Percentiles rank a stretch among this genome's conserved stretches.
phyloP scores from a whole-genome alignment of 2,797 vertebrate genomes.

The Gallirallus australis region DNA sequence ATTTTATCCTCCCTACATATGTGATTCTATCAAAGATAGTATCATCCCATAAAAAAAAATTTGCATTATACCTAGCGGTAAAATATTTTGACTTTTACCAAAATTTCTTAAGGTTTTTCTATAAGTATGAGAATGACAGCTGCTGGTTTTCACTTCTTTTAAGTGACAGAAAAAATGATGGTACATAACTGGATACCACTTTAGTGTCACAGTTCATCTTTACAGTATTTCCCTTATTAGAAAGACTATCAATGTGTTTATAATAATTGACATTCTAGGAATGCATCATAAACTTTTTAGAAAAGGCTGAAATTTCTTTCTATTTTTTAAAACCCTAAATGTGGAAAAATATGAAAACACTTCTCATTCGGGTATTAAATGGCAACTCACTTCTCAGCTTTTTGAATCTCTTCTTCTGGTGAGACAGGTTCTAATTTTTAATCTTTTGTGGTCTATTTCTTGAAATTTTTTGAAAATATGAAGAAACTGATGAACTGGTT shows the following conservation, averaged over 20 bases:
- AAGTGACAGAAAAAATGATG: neutral
- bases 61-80: neutral
- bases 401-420: neutral
- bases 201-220: neutral
- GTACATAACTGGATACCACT: neutral
- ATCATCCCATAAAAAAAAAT: neutral
- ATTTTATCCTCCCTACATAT: neutral
- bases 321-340: neutral
- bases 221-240: neutral
- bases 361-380: neutral
- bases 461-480: neutral
- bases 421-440: neutral
- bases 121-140: neutral
- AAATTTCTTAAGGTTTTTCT: neutral
- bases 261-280: neutral
- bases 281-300: neutral
- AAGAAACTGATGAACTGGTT: neutral
- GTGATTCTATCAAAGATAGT: neutral
- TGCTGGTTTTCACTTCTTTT: neutral
- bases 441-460: neutral
- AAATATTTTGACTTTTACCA: neutral
- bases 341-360: neutral
- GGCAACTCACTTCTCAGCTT: neutral
- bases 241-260: neutral
- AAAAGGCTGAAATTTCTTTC: neutral